phyloP scores from a whole-genome alignment of 1,140 invertebrate species.

The Panulirus ornatus region DNA sequence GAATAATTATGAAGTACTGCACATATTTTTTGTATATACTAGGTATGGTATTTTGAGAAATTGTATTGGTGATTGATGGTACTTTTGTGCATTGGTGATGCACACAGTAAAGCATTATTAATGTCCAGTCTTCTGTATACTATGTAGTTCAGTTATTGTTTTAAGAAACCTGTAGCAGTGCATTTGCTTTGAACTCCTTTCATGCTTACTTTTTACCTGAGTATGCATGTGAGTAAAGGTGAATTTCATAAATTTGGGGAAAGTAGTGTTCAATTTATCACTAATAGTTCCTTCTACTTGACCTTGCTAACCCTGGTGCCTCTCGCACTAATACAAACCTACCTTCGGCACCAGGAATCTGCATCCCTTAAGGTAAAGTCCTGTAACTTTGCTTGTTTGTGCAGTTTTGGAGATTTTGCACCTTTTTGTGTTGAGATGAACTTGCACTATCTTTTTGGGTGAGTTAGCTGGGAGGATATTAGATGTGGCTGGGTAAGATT shows the following conservation, averaged over 20 bases:
- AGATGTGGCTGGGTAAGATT: too few species aligned
- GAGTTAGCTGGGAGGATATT: too few species aligned
- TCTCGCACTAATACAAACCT: conserved; percentile 18
- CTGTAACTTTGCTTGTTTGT: not conserved
- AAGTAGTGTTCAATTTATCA: not conserved
- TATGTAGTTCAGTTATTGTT: not conserved
- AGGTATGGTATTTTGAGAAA: too few species aligned
- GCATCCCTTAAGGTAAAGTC: conserved; percentile 40
- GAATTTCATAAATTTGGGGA: not conserved
- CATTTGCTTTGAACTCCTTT: not conserved
- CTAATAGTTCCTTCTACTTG: conserved; percentile 33
- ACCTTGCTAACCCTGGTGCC: conserved; percentile 3
- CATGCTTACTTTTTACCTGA: not conserved
- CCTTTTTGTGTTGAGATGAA: not conserved
- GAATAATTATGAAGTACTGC: too few species aligned
- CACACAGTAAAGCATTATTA: too few species aligned
- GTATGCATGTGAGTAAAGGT: not conserved
- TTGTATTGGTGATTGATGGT: too few species aligned
- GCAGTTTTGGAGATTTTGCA: not conserved
- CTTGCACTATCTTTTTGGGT: too few species aligned
- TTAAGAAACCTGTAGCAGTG: conserved; percentile 9
- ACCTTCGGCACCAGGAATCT: conserved; percentile 21
- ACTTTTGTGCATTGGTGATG: too few species aligned
- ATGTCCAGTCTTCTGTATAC: too few species aligned
- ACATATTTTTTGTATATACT: too few species aligned